phyloP scores from a whole-genome alignment of 35 echinoderm and acorn worm species.

The Diadema setosum region DNA sequence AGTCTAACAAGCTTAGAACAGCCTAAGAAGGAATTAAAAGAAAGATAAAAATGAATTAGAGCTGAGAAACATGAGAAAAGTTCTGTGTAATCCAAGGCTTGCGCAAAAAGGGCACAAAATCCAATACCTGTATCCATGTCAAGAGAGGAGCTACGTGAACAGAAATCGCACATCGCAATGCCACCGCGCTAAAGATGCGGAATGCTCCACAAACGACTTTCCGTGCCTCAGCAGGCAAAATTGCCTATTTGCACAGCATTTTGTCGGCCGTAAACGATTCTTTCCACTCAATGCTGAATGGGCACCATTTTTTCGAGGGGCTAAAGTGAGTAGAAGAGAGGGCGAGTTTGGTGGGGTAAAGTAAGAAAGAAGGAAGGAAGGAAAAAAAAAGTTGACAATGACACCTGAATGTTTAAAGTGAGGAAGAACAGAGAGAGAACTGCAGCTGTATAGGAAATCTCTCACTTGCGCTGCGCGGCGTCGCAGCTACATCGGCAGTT shows the following conservation, averaged over 20 bases:
- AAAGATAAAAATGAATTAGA: too few relatives aligned
- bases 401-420: neutral
- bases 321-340: neutral
- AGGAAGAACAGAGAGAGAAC: neutral
- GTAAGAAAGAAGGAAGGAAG: neutral
- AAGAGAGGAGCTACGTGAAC: neutral
- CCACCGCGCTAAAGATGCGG: neutral
- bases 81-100: too few relatives aligned
- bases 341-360: neutral
- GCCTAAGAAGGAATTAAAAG: too few relatives aligned
- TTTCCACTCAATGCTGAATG: neutral
- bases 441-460: too few relatives aligned
- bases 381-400: neutral
- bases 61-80: too few relatives aligned
- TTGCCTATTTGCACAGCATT: neutral
- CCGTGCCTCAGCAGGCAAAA: neutral
- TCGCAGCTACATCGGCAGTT: too few relatives aligned
- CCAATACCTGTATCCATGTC: too few relatives aligned
- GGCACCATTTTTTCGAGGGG: neutral
- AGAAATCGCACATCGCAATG: neutral
- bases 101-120: too few relatives aligned
- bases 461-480: too few relatives aligned
- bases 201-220: slow-evolving; percentile 7
- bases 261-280: neutral
- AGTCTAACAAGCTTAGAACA: too few relatives aligned